A percentile compares a stretch with the other conserved stretches of the same genome.
Evolutionary conservation across 2,888 invertebrate genomes (phyloP).

Genomic region (Melieria picta): DNA sequence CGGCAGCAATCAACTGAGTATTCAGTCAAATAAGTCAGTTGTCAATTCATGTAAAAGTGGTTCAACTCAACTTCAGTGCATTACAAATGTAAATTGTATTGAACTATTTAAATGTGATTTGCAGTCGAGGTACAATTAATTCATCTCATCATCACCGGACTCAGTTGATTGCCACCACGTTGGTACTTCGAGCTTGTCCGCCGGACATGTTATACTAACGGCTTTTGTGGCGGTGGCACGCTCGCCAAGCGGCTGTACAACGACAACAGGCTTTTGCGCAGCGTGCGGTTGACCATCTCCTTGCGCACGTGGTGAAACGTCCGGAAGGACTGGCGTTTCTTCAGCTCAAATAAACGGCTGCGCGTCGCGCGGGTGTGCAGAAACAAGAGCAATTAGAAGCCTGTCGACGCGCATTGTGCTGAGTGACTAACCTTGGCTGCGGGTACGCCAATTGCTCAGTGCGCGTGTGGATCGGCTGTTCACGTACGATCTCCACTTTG

Average conservation of each 20-base stretch:
- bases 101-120: no score
- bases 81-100: no score
- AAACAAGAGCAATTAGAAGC: neutral
- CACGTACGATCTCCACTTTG: conserved; percentile 26
- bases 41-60: no score
- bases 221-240: conserved; percentile 38
- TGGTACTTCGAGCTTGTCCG: neutral
- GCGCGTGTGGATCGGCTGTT: conserved; percentile 37
- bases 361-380: neutral
- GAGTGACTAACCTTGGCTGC: conserved; percentile 38
- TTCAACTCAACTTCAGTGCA: no score
- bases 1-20: no score
- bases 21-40: no score
- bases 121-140: no score
- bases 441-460: conserved; percentile 47
- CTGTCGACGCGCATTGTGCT: neutral
- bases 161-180: neutral
- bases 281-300: conserved; percentile 40
- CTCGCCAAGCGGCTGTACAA: conserved; percentile 49
- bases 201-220: conserved; percentile 27
- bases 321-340: conserved; percentile 31
- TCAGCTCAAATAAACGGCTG: conserved; percentile 36
- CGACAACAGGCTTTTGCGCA: conserved; percentile 46
- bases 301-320: conserved; percentile 23
- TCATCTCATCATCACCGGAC: no score